Base-by-base conservation (phyloP, 2,888 invertebrate genomes). In the Tachina fera region DNA sequence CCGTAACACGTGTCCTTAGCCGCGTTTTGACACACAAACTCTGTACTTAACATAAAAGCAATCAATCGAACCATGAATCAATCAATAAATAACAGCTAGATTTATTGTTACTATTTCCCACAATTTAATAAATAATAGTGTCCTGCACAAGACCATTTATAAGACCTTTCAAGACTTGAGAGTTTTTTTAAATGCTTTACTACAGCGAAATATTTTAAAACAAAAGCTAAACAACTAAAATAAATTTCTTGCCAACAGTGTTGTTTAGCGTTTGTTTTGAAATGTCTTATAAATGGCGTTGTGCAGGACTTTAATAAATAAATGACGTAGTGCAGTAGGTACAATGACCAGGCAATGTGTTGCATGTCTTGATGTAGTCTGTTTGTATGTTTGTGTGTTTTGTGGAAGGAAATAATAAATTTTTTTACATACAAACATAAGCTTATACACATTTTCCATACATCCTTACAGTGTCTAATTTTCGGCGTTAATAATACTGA, bases 61-160 rank as follows among this genome's bases (percentile, higher is more conserved):
- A 71, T 83, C 75, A 80, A 51, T 53, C 43, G 45, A 76, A 67
- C 79, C 68, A 84, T 82, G 67, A 84, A 82, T 83, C 88, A 90
- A 91, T 91, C 91, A 90, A 91, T 91, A 91, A 90, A 80, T 84
- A 87, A 68, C 91, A 90, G 87, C 84, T 84, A 79, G 87, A 83
- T 78, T 87, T 81, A 83, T 80, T 84, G 11, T 65, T 87, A 89
- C 88, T 89, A 88, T 88, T 91, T 91, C 91, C 91, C 91, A 91
- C 89, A 88, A 88, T 87, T 84, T 70, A 72, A 87, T 86, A 77
- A 47, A 56, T 68, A 41, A 11, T 9, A 43, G 22, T 2, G 22
- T 22, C 22, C 22, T 22, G 22, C 22, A 22, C 22, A 22, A 22
- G 22, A 22, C 22, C 22, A 22, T 22, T 22, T 22, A 22, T 22